These are phyloP conservation scores for Gastrophryne carolinensis DNA, from an alignment of 2,797 vertebrate species.

Conservation along the genomic window DNA sequence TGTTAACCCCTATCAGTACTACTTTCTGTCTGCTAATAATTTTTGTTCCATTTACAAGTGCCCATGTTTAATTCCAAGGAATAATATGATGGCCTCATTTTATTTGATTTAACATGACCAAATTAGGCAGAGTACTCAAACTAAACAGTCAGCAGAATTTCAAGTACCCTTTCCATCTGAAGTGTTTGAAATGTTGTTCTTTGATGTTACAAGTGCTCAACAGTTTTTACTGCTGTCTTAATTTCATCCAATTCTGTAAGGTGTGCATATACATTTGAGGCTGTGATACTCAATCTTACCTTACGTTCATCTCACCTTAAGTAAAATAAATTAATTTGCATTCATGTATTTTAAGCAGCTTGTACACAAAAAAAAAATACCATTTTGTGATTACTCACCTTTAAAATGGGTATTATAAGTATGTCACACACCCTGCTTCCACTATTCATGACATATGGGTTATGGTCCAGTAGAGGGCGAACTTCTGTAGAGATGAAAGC, in stretches of 20 bases:
- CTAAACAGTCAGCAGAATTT: neutral
- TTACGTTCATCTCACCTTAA: no score
- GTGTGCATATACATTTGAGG: neutral
- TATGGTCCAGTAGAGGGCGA: no score
- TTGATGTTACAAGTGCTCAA: neutral
- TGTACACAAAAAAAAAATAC: no score
- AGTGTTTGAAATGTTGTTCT: neutral
- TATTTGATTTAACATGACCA: conserved; percentile 7
- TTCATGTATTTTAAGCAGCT: no score
- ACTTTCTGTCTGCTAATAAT: neutral
- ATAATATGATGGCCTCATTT: conserved; percentile 6
- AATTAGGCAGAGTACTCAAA: neutral
- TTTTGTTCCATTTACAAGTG: neutral
- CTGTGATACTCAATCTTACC: neutral
- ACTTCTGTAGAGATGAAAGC: no score
- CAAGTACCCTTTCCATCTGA: neutral
- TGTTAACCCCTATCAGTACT: neutral
- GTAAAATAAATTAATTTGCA: no score
- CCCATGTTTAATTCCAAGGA: neutral
- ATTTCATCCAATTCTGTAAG: neutral
- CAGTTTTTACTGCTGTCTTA: neutral
- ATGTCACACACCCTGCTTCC: no score
- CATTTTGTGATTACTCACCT: no score
- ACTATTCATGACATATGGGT: no score
- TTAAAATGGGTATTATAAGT: no score